Evolutionary conservation across 2,797 vertebrate genomes (phyloP), one percentile per base, ranked within the genome.

Genomic region (Silurus aristotelis): DNA sequence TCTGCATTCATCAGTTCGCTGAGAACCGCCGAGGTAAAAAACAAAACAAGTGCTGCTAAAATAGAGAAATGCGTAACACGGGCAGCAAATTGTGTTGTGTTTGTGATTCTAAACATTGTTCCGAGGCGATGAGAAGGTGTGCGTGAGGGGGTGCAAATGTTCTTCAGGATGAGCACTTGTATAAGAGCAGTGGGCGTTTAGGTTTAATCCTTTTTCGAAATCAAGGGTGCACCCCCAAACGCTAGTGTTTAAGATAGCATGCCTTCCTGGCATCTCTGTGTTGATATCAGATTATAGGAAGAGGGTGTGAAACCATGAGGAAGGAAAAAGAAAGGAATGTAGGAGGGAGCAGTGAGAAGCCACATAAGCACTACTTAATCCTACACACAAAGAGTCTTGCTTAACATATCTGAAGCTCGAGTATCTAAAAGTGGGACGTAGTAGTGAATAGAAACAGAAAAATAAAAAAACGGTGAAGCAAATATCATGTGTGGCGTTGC

Each of bases 91-190:
- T 85, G 38, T 38, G 38, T 38, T 67, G 31, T 80, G 75, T 84
- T 86, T 14, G 46, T 52, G 71, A 14, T 52, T 71, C 63, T 67
- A 27, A 63, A 55, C 61, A 82, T 52, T 67, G 38, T 38, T 75
- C 82, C 63, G 80, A 85, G 55, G 46, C 15, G 27, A 25, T 12
- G n/a, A 70, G 86, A 55, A 31, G 55, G 84, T 60, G 80, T 81
- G 81, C 63, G 80, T 73, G 79, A 70, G 85, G 64, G 79, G 75
- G 85, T 67, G 85, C 43, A 72, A 67, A 27, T 63, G 70, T 84
- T 81, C 75, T 87, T 86, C 38, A 64, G 58, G 81, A 76, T 9
- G 46, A 80, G 46, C 77, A 64, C 43, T 17, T 73, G 43, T 70
- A 15, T 77, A 85, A 76, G 73, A 81, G 72, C 19, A 80, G 43